Conservation (phyloP, 1,140 invertebrate species). For the Eupristina koningsbergeri region DNA sequence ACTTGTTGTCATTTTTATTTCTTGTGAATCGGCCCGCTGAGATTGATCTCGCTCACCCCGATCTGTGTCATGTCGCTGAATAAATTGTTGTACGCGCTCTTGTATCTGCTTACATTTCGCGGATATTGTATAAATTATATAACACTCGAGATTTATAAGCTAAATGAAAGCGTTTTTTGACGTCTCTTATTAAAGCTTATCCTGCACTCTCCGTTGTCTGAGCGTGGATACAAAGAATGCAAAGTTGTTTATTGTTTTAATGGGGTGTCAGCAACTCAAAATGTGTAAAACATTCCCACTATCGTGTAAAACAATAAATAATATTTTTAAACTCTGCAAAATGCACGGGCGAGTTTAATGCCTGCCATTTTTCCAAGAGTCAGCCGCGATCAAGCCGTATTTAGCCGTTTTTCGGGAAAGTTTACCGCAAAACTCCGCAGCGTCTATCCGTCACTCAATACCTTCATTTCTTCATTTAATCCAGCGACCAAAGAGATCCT, state of each 20-base stretch:
- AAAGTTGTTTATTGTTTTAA: neutral
- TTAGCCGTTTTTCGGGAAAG: too few relatives aligned
- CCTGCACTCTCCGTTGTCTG: neutral
- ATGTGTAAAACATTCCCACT: neutral
- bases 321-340: neutral
- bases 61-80: neutral
- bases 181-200: neutral
- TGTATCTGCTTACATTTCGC: neutral
- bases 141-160: slow-evolving; percentile 37
- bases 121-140: neutral
- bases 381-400: too few relatives aligned
- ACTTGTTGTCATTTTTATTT: neutral
- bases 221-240: neutral
- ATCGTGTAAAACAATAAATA: neutral
- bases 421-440: too few relatives aligned
- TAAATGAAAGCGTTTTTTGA: neutral
- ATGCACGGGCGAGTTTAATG: neutral
- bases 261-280: neutral
- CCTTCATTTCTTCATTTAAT: too few relatives aligned
- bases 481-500: too few relatives aligned
- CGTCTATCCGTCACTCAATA: too few relatives aligned
- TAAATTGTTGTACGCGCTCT: neutral
- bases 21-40: neutral
- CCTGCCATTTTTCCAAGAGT: neutral
- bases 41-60: neutral